Evolutionary conservation across 1,140 invertebrate genomes (phyloP).

Genomic region (Macrotrachela quadricornifera): DNA sequence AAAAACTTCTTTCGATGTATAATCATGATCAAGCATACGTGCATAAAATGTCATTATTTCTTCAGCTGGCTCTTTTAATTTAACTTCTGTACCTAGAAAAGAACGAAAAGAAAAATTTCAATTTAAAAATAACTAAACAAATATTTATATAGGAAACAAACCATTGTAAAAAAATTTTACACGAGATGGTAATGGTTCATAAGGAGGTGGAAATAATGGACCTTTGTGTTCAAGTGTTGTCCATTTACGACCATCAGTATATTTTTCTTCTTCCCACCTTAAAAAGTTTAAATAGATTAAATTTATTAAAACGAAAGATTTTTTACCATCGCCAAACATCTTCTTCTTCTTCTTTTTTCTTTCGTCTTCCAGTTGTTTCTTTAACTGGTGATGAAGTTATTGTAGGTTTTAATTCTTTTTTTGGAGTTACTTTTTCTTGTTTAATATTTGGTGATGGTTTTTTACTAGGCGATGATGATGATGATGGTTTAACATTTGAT

Average conservation of each 20-base stretch:
- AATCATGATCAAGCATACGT: slow-evolving; percentile 93
- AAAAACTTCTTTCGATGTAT: slow-evolving; percentile 78
- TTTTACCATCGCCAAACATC: slow-evolving; percentile 21
- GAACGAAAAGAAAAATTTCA: too few relatives aligned
- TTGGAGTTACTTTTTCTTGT: too few relatives aligned
- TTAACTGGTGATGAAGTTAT: too few relatives aligned
- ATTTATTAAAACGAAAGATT: too few relatives aligned
- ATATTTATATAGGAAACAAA: too few relatives aligned
- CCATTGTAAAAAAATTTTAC: slow-evolving; percentile 84
- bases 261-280: slow-evolving; percentile 74
- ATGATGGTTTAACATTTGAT: too few relatives aligned
- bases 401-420: too few relatives aligned
- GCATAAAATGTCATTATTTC: slow-evolving; percentile 96
- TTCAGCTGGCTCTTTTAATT: slow-evolving; percentile 56
- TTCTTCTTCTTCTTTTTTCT: not conserved
- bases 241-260: slow-evolving; percentile 85
- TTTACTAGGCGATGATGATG: too few relatives aligned
- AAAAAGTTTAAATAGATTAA: too few relatives aligned
- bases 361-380: too few relatives aligned
- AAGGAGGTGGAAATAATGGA: slow-evolving; percentile 80
- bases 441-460: too few relatives aligned
- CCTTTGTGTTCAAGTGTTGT: slow-evolving; percentile 84
- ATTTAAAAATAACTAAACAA: too few relatives aligned
- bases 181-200: slow-evolving; percentile 66
- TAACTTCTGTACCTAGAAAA: slow-evolving; percentile 43